Conservation (phyloP, 2,113 vertebrate genomes). For the Tor tambroides region DNA sequence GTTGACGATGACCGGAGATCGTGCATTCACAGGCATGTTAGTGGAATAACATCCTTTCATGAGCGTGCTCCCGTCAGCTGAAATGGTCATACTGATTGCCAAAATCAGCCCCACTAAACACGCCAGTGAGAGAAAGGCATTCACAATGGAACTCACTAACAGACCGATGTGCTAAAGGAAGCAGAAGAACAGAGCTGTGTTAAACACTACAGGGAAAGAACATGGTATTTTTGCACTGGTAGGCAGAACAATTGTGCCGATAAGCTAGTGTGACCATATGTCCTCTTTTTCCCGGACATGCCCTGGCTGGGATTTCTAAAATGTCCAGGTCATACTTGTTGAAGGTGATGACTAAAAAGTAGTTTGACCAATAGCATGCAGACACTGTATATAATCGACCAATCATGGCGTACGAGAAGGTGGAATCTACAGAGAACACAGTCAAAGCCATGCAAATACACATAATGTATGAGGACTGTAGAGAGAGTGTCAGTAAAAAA, state of each 20-base stretch:
- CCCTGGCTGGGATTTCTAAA: no score
- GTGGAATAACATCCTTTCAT: slow-evolving; percentile 84
- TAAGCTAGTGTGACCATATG: no score
- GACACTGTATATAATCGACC: no score
- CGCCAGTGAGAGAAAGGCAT: slow-evolving; percentile 81
- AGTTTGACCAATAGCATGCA: no score
- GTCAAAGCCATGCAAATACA: no score
- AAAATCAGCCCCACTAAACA: slow-evolving; percentile 84
- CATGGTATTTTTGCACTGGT: neutral
- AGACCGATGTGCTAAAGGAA: slow-evolving; percentile 83
- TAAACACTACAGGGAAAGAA: neutral
- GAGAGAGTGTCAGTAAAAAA: no score
- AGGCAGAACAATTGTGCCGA: neutral
- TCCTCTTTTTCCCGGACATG: no score
- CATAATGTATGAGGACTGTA: no score
- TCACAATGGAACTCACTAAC: slow-evolving; percentile 77
- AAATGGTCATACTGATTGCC: slow-evolving; percentile 83
- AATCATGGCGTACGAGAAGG: no score
- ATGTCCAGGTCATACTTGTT: no score
- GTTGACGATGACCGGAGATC: slow-evolving; percentile 73
- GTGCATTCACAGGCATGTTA: slow-evolving; percentile 72
- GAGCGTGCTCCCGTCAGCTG: slow-evolving; percentile 76
- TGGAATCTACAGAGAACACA: no score
- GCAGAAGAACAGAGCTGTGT: neutral
- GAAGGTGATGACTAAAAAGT: no score